Evolutionary conservation across 2,797 vertebrate genomes (phyloP).

Genomic region (Parauchenoglanis ngamensis): DNA sequence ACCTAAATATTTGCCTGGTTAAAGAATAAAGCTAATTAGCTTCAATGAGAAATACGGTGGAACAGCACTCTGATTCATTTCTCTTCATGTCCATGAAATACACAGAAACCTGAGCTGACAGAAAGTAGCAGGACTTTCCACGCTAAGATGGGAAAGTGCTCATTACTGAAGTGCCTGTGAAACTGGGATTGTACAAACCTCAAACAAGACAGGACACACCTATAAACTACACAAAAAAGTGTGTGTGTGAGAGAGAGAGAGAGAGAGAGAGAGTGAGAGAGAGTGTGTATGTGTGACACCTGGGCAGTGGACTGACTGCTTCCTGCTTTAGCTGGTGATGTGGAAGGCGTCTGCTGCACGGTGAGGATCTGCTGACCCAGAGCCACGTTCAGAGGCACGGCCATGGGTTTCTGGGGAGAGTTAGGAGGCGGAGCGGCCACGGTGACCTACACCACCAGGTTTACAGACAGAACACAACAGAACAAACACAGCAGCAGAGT

Average conservation of each 20-base stretch:
- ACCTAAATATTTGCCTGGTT: no score
- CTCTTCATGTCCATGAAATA: not conserved
- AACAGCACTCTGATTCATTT: no score
- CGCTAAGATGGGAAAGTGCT: not conserved
- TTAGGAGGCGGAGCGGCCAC: slow-evolving; percentile 84
- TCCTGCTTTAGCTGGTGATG: slow-evolving; percentile 84
- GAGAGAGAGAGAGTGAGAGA: no score
- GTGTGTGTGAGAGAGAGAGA: no score
- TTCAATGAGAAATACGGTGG: not conserved
- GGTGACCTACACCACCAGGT: slow-evolving; percentile 69
- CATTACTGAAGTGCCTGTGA: not conserved
- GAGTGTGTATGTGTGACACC: slow-evolving; percentile 63
- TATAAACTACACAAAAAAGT: no score
- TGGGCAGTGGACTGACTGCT: slow-evolving; percentile 77
- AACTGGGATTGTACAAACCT: no score
- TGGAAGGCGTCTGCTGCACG: slow-evolving; percentile 82
- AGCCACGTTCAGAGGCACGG: slow-evolving; percentile 84
- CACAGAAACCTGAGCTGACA: not conserved
- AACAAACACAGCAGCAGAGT: not conserved
- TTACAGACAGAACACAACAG: not conserved
- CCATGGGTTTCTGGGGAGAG: slow-evolving; percentile 84
- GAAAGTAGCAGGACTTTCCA: not conserved
- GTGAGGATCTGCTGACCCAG: slow-evolving; percentile 89
- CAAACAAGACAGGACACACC: not conserved
- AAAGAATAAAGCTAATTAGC: no score